Evolutionary conservation across 1,140 invertebrate species (phyloP).

Genomic region (Lucilia sericata): DNA sequence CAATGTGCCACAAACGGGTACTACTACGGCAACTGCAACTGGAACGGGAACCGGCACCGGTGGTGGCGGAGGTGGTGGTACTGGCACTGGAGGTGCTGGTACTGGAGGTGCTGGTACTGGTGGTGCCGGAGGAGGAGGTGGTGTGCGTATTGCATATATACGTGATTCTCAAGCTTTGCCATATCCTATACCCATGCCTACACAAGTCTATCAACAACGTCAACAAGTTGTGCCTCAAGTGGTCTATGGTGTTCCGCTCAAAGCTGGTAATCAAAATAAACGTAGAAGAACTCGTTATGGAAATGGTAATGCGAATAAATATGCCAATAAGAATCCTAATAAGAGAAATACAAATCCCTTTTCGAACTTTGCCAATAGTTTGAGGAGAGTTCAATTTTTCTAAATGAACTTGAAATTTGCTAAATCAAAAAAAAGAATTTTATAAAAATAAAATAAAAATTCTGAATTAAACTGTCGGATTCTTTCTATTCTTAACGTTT

Average conservation of each 20-base stretch:
- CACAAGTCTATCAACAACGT: background rate
- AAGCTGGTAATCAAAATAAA: background rate
- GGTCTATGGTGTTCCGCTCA: background rate
- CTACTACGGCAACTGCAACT: background rate
- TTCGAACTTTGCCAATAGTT: conserved; percentile 31
- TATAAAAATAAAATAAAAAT: too few species aligned
- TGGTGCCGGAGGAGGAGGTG: background rate
- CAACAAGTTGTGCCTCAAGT: background rate
- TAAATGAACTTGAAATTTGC: background rate
- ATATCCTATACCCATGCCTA: background rate
- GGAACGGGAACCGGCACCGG: background rate
- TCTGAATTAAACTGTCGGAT: too few species aligned
- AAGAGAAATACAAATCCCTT: conserved; percentile 14
- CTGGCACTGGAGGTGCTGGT: conserved; percentile 1
- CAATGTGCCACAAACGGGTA: background rate
- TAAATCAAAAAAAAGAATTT: too few species aligned
- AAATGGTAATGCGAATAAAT: background rate
- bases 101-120: background rate
- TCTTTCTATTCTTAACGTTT: too few species aligned
- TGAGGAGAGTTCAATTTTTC: conserved; percentile 12
- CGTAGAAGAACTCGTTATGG: background rate
- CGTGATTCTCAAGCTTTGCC: background rate
- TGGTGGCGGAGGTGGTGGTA: background rate
- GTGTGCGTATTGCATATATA: background rate
- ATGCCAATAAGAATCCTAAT: background rate